phyloP scores from a whole-genome alignment of 2,113 vertebrate genomes.

The Progne subis region DNA sequence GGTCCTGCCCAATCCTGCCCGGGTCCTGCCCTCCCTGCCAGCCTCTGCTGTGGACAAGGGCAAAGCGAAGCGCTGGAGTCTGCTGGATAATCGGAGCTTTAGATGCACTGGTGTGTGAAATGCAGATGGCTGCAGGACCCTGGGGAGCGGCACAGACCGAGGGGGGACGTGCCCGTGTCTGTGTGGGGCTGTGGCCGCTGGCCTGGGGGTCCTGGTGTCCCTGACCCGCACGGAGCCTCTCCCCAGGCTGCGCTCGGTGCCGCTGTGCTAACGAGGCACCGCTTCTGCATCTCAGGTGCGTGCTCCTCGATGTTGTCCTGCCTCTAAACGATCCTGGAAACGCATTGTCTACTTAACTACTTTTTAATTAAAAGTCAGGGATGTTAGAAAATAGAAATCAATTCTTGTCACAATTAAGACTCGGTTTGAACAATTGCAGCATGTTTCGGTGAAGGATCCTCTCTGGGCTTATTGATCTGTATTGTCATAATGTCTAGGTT shows the following conservation, averaged over 20 bases:
- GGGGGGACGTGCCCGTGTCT: background rate
- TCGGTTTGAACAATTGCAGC: constrained; percentile 30
- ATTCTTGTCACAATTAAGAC: constrained; percentile 62
- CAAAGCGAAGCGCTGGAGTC: background rate
- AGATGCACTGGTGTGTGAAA: background rate
- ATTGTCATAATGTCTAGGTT: constrained; percentile 47
- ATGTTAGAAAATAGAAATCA: constrained; percentile 59
- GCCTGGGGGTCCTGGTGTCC: background rate
- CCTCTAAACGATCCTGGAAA: constrained; percentile 35
- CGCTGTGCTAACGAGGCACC: background rate
- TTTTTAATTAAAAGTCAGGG: constrained; percentile 67
- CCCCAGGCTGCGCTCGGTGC: background rate
- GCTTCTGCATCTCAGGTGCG: background rate
- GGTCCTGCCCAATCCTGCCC: background rate
- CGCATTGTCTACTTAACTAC: constrained; percentile 37
- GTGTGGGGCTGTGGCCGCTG: background rate
- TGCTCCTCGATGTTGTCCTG: background rate
- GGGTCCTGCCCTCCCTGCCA: background rate
- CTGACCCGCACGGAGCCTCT: background rate
- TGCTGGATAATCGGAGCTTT: background rate
- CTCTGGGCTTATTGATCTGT: constrained; percentile 51
- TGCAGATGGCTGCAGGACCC: background rate
- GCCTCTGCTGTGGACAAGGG: background rate
- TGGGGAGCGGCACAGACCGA: background rate
- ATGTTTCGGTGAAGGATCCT: constrained; percentile 23